Evolutionary conservation across 1,140 invertebrate genomes (phyloP).

Genomic region (Batillaria attramentaria): DNA sequence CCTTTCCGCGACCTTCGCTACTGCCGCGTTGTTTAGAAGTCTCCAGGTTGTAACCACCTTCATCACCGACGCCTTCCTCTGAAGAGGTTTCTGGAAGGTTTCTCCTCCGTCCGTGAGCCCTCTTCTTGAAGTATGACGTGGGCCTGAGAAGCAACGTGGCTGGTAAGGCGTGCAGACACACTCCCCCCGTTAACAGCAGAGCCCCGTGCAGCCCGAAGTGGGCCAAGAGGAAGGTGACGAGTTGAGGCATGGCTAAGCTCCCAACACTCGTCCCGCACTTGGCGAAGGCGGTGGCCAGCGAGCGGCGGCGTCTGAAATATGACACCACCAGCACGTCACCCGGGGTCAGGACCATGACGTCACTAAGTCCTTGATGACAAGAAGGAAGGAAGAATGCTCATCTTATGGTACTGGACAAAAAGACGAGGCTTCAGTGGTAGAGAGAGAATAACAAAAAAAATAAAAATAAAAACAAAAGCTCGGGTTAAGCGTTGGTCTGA

Average conservation of each 20-base stretch:
- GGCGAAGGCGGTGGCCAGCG: constrained; percentile 32
- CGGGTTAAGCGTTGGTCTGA: too few relatives aligned
- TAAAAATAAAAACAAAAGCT: neutral
- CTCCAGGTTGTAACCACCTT: too few relatives aligned
- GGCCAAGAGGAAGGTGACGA: constrained; percentile 29
- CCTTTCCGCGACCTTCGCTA: too few relatives aligned
- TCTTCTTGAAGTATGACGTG: constrained; percentile 11
- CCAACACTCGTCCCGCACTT: constrained; percentile 38
- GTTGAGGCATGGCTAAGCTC: constrained; percentile 26
- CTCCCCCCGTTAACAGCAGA: constrained; percentile 28
- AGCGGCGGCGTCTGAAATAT: constrained; percentile 37
- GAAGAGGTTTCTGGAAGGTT: too few relatives aligned
- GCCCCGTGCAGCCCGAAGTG: constrained; percentile 36
- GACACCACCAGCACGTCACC: constrained; percentile 21
- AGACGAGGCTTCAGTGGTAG: neutral
- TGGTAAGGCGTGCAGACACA: constrained; percentile 31
- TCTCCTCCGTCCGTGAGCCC: too few relatives aligned
- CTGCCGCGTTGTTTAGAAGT: too few relatives aligned
- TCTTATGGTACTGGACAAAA: neutral
- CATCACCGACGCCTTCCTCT: too few relatives aligned
- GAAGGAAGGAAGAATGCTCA: neutral
- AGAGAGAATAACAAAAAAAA: neutral
- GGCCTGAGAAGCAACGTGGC: constrained; percentile 32
- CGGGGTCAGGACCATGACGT: neutral
- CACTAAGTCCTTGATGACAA: neutral